A percentile compares a stretch with the other conserved stretches of the same genome.
These are phyloP conservation scores for Pongo abelii DNA, from an alignment of 2,113 vertebrate species.

Conservation along the genomic window DNA sequence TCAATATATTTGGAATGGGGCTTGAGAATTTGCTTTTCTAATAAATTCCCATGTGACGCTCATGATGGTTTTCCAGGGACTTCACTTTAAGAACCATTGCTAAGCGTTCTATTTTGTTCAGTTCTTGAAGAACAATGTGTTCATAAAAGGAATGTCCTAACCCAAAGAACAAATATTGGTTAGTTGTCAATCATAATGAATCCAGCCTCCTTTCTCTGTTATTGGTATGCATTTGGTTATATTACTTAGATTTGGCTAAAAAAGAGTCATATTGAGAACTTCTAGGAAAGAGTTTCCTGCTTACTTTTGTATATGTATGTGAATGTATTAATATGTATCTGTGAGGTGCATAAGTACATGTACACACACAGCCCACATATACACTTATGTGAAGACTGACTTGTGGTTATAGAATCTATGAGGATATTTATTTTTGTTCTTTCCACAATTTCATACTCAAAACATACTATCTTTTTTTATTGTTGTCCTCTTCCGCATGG, in stretches of 20 bases:
- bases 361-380: neutral
- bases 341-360: neutral
- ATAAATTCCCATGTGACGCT: neutral
- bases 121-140: neutral
- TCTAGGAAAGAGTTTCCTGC: neutral
- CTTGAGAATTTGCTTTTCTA: no score
- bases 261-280: neutral
- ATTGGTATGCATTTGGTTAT: neutral
- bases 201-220: neutral
- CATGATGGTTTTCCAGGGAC: neutral
- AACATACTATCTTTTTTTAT: neutral
- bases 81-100: neutral
- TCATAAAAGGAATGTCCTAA: neutral
- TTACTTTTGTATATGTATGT: neutral
- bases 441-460: neutral
- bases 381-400: neutral
- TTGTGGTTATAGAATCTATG: neutral
- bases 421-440: neutral
- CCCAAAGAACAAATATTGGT: neutral
- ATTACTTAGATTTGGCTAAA: neutral
- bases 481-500: neutral
- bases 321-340: neutral
- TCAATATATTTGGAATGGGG: no score
- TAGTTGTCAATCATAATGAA: neutral
- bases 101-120: neutral